Evolutionary conservation across 2,113 vertebrate species (phyloP).

Genomic region (Terrapene triunguis): DNA sequence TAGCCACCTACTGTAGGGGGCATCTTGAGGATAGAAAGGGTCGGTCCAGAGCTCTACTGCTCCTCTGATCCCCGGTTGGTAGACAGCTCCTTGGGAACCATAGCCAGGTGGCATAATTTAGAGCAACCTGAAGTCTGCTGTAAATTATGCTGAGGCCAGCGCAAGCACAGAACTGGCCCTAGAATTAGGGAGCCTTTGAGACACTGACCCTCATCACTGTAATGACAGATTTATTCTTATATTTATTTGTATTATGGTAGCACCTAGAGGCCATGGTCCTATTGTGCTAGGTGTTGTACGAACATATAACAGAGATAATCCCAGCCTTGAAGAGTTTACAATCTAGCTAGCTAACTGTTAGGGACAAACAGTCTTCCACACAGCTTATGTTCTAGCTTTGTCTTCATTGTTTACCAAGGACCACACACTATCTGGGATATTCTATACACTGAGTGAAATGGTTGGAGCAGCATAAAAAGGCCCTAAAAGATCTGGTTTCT

Average conservation of each 20-base stretch:
- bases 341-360: background rate
- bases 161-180: background rate
- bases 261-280: background rate
- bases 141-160: background rate
- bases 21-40: background rate
- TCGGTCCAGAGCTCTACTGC: background rate
- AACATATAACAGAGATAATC: background rate
- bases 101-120: background rate
- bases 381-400: background rate
- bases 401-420: background rate
- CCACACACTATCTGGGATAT: background rate
- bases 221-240: background rate
- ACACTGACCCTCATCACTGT: background rate
- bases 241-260: background rate
- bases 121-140: background rate
- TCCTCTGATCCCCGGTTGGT: background rate
- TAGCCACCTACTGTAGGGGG: background rate
- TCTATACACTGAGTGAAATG: background rate
- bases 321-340: background rate
- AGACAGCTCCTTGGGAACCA: background rate
- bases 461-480: background rate
- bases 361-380: background rate
- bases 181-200: background rate
- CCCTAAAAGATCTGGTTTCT: background rate
- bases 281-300: background rate